Base-by-base conservation (phyloP, 2,113 vertebrate species). In the Crypturellus undulatus region DNA sequence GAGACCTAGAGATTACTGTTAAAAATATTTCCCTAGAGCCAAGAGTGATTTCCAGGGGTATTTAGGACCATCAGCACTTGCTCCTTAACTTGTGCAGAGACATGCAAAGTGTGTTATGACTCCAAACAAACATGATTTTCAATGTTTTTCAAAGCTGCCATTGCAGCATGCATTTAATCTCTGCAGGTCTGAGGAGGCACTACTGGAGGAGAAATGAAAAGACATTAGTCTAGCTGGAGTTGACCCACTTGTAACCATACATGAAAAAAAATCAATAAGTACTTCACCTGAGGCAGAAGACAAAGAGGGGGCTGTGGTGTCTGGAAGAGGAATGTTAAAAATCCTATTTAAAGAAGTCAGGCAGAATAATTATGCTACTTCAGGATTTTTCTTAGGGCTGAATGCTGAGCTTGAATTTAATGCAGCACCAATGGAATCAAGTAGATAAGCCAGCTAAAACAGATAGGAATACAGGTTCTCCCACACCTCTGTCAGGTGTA, bases 31-130 rank as follows among this genome's bases (percentile, higher is more conserved):
- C 18, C 7, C 43, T 43, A 42, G 75, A 70, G 73, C 32, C 54
- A 84, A 42, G 21, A 60, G 38, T 84, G 69, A 81, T 28, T 78
- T 87, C 52, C 45, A 88, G 77, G 68, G 86, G 12, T 9, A 42
- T 47, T 81, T 67, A 51, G 70, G 49, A 58, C 43, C 28, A 40
- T 24, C 47, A 40, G 36, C 58, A 67, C 59, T 54, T 38, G 36
- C 22, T 22, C 4, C 52, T 63, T 75, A 78, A 77, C 75, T 92
- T 63, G 5, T 69, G 47, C 24, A 59, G 68, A 51, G 69, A 51
- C 11, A 49, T 45, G 36, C 38, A 21, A 75, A 75, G 42, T 0
- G 0, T 62, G 21, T 34, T 25, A 24, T 58, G 45, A 21, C 7
- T 79, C 32, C 63, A 78, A 58, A 72, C 43, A 91, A 67, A 78